Evolutionary conservation across 1,140 invertebrate genomes (phyloP), one percentile per base, ranked within the genome.

Genomic region (Macrostomum lignano): DNA sequence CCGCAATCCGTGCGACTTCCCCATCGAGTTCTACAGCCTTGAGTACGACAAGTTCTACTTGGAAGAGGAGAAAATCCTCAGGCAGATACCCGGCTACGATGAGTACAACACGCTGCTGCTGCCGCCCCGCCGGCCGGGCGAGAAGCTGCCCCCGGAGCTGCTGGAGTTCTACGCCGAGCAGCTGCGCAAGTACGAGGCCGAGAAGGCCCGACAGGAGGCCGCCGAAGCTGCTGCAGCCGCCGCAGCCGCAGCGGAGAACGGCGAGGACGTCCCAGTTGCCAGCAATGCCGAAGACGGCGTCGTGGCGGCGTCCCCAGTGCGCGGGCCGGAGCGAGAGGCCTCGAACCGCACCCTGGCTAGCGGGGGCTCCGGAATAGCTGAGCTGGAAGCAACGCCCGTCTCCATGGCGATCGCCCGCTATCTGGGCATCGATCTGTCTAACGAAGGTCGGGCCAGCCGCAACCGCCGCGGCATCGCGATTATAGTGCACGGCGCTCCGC

Each of bases 41-140:
- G 55, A 59, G 39, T 57, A 48, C 46, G 56, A 59, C 36, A 38
- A 40, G 21, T 36, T 40, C 17, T 59, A 57, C 36, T 35, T 59
- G 17, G 51, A 55, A 53, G 46, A 15, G 13, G 31, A 15, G 23
- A n/a, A 55, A 51, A 46, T 59, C 22, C 36, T 59, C 32, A 40
- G 54, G 7, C 40, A 55, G 19, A 55, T 59, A 48, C 48, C 48
- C 35, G 50, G 52, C n/a, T 58, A 56, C 44, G 56, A 59, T 43
- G 49, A 58, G 35, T 52, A 47, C 38, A 50, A 52, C 36, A 55
- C 49, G 3, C 40, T 59, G 7, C 42, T 58, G 3, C 43, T 58
- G 11, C 56, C 56, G 24, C 52, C 56, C 4, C 36, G 56, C 30
- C 15, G 20, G 17, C 37, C 50, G 10, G 42, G 42, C 6, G 51